These are phyloP conservation scores for Caerostris extrusa DNA, from an alignment of 1,140 invertebrate genomes.

Conservation along the genomic window DNA sequence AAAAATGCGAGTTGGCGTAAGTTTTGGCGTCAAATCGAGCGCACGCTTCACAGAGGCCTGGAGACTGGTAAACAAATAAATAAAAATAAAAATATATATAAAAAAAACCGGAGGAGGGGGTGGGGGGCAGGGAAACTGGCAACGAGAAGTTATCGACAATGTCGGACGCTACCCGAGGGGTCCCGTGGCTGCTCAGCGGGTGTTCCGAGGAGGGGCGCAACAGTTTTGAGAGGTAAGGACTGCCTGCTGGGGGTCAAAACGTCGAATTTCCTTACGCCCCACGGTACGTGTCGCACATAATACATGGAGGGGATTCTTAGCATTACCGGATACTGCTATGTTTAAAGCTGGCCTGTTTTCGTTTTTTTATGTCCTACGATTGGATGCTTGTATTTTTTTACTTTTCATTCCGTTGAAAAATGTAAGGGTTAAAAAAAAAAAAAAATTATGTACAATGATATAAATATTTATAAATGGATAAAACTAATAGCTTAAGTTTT, in stretches of 20 bases:
- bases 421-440: neutral
- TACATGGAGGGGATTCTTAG: constrained; percentile 31
- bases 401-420: neutral
- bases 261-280: constrained; percentile 53
- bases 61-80: neutral
- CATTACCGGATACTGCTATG: neutral
- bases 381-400: neutral
- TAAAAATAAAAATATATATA: neutral
- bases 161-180: constrained; percentile 28
- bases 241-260: constrained; percentile 68
- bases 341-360: neutral
- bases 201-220: constrained; percentile 46
- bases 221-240: constrained; percentile 45
- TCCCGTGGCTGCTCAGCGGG: constrained; percentile 53
- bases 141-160: constrained; percentile 70
- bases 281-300: constrained; percentile 56
- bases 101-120: neutral
- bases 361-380: neutral
- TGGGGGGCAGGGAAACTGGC: neutral
- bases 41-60: too few relatives aligned
- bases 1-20: neutral
- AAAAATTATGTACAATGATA: neutral
- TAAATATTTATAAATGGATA: too few relatives aligned
- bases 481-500: too few relatives aligned
- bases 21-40: neutral